Evolutionary conservation across 2,888 invertebrate species (phyloP).

Genomic region (Myopa tessellatipennis): DNA sequence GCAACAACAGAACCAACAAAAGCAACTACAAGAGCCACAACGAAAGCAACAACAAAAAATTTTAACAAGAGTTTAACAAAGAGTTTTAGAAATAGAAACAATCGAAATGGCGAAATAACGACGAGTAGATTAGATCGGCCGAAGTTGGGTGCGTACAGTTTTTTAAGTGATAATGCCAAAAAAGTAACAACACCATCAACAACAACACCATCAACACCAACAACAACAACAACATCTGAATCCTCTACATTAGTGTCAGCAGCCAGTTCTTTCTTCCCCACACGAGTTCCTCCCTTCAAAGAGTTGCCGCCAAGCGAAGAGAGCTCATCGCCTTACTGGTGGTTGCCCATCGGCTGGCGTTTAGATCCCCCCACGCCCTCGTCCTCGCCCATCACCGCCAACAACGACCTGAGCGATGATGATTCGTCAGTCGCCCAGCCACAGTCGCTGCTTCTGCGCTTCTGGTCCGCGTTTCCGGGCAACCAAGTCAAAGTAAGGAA

Average conservation of each 20-base stretch:
- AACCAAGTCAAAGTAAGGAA: slow-evolving; percentile 50
- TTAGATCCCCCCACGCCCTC: slow-evolving; percentile 54
- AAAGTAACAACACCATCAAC: slow-evolving; percentile 10
- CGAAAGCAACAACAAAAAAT: not conserved
- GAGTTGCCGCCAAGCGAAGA: slow-evolving; percentile 26
- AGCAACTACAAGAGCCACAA: not conserved
- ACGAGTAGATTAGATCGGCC: slow-evolving; percentile 4
- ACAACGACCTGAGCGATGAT: slow-evolving; percentile 22
- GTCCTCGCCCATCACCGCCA: not conserved
- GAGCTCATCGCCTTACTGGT: slow-evolving; percentile 61
- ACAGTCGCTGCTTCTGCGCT: slow-evolving; percentile 61
- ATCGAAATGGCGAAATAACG: slow-evolving; percentile 7
- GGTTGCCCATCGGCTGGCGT: slow-evolving; percentile 65
- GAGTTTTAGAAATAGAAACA: not conserved
- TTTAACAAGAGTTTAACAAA: too few relatives aligned
- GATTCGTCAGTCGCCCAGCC: slow-evolving; percentile 45
- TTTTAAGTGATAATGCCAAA: not conserved
- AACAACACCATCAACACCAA: slow-evolving; percentile 20
- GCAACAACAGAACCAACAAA: not conserved
- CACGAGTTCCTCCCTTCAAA: not conserved
- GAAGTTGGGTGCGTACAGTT: not conserved
- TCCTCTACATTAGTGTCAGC: not conserved
- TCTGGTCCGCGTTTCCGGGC: slow-evolving; percentile 58
- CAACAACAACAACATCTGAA: not conserved
- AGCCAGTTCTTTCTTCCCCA: too few relatives aligned